Evolutionary conservation across 2,797 vertebrate species (phyloP).

Genomic region (Sebastes elongatus): DNA sequence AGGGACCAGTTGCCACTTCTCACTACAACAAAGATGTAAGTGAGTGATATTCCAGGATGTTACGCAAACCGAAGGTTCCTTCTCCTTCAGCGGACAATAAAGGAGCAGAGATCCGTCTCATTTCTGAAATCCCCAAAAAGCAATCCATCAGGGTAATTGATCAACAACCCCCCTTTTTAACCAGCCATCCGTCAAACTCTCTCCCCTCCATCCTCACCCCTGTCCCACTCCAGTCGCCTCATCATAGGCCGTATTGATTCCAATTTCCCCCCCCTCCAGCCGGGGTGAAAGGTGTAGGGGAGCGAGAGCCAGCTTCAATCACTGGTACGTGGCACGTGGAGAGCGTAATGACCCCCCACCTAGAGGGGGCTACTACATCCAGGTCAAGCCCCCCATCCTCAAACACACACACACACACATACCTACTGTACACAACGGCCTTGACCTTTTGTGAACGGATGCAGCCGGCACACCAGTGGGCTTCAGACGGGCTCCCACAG

Average conservation of each 20-base stretch:
- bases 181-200: slow-evolving; percentile 70
- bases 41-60: slow-evolving; percentile 57
- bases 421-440: background rate
- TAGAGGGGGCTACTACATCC: slow-evolving; percentile 55
- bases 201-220: background rate
- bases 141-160: slow-evolving; percentile 80
- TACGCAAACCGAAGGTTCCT: slow-evolving; percentile 41
- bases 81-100: slow-evolving; percentile 27
- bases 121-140: slow-evolving; percentile 67
- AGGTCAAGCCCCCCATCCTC: slow-evolving; percentile 48
- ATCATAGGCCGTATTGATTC: slow-evolving; percentile 79
- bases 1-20: slow-evolving; percentile 76
- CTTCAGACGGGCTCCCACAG: slow-evolving; percentile 28
- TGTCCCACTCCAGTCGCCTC: slow-evolving; percentile 60
- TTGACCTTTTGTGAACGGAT: slow-evolving; percentile 14
- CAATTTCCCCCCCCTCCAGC: slow-evolving; percentile 62
- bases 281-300: slow-evolving; percentile 66
- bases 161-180: slow-evolving; percentile 58
- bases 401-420: background rate
- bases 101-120: slow-evolving; percentile 49
- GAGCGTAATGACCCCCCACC: slow-evolving; percentile 57
- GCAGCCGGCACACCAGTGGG: background rate
- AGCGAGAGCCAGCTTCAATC: slow-evolving; percentile 58
- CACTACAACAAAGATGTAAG: slow-evolving; percentile 69
- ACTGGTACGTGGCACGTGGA: slow-evolving; percentile 28